Base-by-base conservation (phyloP, 2,888 invertebrate genomes). In the Parochlus steinenii region DNA sequence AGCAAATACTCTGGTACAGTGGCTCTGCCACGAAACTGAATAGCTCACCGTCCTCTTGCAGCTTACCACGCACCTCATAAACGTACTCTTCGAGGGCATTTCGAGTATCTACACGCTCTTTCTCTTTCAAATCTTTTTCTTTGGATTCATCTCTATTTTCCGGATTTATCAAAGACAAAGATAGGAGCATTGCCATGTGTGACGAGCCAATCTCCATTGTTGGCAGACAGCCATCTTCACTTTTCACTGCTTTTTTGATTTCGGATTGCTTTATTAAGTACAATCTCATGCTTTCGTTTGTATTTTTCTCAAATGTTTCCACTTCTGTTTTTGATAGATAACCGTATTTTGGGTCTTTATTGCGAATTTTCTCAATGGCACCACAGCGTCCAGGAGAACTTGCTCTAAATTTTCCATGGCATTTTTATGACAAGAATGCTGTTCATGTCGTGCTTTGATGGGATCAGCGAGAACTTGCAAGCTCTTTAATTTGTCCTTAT, bases 1-100 rank as follows among this genome's bases (percentile, higher is more conserved):
- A 54, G 20, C 74, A 69, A 39, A 83, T 65, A 1, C 58, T 46
- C 35, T 62, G 59, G 42, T 79, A 70, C 43, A 80, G 83, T 8
- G 64, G 58, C 36, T 81, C 80, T 2, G 71, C 63, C 15, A 89
- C 71, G 54, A 76, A 95, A 5, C 71, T 67, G 42, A 75, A 76
- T 33, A 86, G 63, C 23, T 77, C 66, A 41, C 76, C 79, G 15
- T 80, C 81, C 39, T 77, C 71, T 25, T 71, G 70, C 35, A 97
- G 59, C 55, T 92, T 90, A 39, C 85, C 81, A 37, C 98, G 71
- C 58, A 95, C 69, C 48, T 95, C 95, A 55, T 99, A 99, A 19
- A 98, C 90, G 52, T 92, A 98, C 59, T 98, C 98, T 57, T 98
- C 98, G 1, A 99, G 69, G 3, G 92, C 83, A 59, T 98, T 98